Evolutionary conservation across 2,113 vertebrate genomes (phyloP).

Genomic region (Nanorana parkeri): DNA sequence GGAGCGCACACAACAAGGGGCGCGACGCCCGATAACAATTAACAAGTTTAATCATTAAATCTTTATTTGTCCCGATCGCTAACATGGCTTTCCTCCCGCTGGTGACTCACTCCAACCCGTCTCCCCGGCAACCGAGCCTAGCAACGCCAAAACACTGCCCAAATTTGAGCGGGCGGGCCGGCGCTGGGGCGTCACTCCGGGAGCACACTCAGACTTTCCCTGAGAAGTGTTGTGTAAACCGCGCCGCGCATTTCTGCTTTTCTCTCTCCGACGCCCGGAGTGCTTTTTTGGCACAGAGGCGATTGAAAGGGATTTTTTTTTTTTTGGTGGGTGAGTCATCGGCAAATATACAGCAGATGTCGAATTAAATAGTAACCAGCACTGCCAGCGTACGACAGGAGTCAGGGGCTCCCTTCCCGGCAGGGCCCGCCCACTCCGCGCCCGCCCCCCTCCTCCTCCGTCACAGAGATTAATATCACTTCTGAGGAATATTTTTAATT

Average conservation of each 20-base stretch:
- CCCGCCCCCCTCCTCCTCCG: too few species aligned
- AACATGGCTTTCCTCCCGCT: background rate
- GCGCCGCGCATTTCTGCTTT: background rate
- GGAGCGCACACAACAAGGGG: too few species aligned
- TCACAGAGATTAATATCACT: too few species aligned
- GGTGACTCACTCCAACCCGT: background rate
- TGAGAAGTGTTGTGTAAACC: background rate
- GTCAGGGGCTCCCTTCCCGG: too few species aligned
- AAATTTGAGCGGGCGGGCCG: background rate
- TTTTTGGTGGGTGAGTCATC: constrained; percentile 2
- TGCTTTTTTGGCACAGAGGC: background rate
- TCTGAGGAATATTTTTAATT: too few species aligned
- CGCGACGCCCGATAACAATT: too few species aligned
- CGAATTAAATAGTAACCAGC: background rate
- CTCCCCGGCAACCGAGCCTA: background rate
- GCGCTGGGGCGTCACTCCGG: background rate
- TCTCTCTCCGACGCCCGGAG: background rate
- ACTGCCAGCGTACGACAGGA: too few species aligned
- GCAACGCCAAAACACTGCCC: constrained; percentile 2
- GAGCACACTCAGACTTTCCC: background rate
- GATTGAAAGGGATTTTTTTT: background rate
- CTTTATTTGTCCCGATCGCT: too few species aligned
- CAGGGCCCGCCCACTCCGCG: too few species aligned
- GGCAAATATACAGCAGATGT: background rate
- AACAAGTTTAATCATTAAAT: too few species aligned